These are phyloP conservation scores for Cervus canadensis DNA, from an alignment of 2,113 vertebrate genomes.

Conservation along the genomic window DNA sequence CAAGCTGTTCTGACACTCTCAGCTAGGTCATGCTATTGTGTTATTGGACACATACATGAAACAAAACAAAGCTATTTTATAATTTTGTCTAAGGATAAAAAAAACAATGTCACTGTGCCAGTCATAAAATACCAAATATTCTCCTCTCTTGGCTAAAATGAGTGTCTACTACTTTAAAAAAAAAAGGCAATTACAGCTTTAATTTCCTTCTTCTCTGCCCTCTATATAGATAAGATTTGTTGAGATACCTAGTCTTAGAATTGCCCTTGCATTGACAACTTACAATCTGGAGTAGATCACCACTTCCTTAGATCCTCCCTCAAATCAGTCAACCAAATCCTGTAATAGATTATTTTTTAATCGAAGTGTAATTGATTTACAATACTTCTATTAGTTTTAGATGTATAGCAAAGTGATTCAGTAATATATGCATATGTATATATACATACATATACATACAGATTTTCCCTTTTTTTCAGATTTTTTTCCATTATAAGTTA, in stretches of 20 bases:
- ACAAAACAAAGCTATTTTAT: neutral
- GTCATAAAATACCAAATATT: neutral
- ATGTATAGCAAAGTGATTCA: neutral
- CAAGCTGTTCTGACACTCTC: neutral
- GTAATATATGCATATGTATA: neutral
- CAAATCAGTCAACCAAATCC: neutral
- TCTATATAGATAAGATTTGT: neutral
- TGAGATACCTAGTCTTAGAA: neutral
- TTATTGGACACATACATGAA: neutral
- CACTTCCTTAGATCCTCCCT: neutral
- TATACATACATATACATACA: neutral
- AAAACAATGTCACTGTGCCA: neutral
- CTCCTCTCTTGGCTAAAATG: neutral
- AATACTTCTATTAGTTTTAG: neutral
- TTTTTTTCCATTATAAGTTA: neutral
- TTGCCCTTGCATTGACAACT: neutral
- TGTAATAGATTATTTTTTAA: neutral
- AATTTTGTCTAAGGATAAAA: neutral
- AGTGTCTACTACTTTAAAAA: neutral
- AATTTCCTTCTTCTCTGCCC: neutral
- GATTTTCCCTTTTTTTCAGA: neutral
- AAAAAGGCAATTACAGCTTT: neutral
- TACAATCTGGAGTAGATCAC: neutral
- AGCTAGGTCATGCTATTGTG: neutral
- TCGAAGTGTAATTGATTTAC: neutral